These are phyloP conservation scores for Anoplopoma fimbria DNA, from an alignment of 2,113 vertebrate species.

Conservation along the genomic window DNA sequence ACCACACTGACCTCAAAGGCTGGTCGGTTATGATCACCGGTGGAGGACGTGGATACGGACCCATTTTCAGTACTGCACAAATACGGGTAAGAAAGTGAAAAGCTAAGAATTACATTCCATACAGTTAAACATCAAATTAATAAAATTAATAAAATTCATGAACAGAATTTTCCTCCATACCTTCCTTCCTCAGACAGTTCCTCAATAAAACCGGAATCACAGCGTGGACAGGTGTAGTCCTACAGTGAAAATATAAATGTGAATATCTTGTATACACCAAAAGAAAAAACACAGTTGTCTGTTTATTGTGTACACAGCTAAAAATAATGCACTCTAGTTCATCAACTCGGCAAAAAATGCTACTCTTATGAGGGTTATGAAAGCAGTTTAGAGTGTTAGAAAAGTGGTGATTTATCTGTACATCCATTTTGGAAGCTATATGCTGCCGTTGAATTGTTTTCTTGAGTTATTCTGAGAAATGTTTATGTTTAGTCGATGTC, in stretches of 20 bases:
- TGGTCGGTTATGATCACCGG: slow-evolving; percentile 86
- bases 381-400: background rate
- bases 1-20: slow-evolving; percentile 87
- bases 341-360: background rate
- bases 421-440: background rate
- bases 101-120: background rate
- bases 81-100: slow-evolving; percentile 12
- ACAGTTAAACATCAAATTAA: background rate
- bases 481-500: background rate
- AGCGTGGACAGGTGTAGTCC: slow-evolving; percentile 96
- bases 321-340: background rate
- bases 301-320: background rate
- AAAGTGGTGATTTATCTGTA: background rate
- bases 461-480: background rate
- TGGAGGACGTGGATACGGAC: slow-evolving; percentile 85
- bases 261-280: background rate
- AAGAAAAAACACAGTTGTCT: background rate
- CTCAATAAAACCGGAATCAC: slow-evolving; percentile 97
- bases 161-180: slow-evolving; percentile 68
- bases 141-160: background rate
- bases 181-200: slow-evolving; percentile 91
- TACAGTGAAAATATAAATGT: slow-evolving; percentile 56
- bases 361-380: background rate
- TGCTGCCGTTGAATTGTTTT: background rate
- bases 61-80: slow-evolving; percentile 86